Conservation (phyloP, 2,888 invertebrate species). For the Drosophila aldrichi region DNA sequence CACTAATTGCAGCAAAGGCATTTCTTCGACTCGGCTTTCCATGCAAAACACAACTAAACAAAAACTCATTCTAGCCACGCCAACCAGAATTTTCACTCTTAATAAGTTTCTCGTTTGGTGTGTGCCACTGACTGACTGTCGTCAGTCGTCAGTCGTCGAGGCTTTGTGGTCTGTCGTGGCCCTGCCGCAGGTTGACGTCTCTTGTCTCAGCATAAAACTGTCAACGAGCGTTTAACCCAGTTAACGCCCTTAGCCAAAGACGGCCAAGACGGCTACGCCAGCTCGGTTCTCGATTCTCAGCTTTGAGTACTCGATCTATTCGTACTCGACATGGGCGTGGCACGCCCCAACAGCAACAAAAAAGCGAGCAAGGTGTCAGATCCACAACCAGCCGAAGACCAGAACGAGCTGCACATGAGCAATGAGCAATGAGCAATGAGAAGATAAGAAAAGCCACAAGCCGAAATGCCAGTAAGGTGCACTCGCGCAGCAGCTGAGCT, state of each 20-base stretch:
- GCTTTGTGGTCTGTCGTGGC: conserved; percentile 13
- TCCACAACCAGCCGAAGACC: conserved; percentile 44
- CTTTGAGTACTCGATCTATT: conserved; percentile 44
- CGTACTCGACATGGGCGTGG: conserved; percentile 55
- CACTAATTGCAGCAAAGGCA: conserved; percentile 59
- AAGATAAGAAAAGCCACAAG: conserved; percentile 62
- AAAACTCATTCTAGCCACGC: conserved; percentile 57
- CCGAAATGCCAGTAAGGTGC: conserved; percentile 55
- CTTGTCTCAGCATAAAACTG: conserved; percentile 68
- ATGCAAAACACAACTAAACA: conserved; percentile 62
- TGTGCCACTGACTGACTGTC: conserved; percentile 77
- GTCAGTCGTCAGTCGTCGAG: conserved; percentile 1
- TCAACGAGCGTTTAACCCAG: conserved; percentile 78
- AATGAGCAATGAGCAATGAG: conserved; percentile 40
- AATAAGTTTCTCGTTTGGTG: conserved; percentile 72
- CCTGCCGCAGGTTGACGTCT: conserved; percentile 29
- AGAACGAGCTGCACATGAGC: conserved; percentile 42
- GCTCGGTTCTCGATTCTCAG: conserved; percentile 20
- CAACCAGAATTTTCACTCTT: conserved; percentile 74
- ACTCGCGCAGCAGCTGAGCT: conserved; percentile 32
- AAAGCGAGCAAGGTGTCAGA: conserved; percentile 65
- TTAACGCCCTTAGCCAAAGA: conserved; percentile 71
- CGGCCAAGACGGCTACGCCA: conserved; percentile 4
- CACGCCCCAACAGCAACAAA: conserved; percentile 23
- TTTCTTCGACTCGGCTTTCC: conserved; percentile 57